These are phyloP conservation scores for Halotydeus destructor DNA, from an alignment of 1,140 invertebrate species.

Conservation along the genomic window DNA sequence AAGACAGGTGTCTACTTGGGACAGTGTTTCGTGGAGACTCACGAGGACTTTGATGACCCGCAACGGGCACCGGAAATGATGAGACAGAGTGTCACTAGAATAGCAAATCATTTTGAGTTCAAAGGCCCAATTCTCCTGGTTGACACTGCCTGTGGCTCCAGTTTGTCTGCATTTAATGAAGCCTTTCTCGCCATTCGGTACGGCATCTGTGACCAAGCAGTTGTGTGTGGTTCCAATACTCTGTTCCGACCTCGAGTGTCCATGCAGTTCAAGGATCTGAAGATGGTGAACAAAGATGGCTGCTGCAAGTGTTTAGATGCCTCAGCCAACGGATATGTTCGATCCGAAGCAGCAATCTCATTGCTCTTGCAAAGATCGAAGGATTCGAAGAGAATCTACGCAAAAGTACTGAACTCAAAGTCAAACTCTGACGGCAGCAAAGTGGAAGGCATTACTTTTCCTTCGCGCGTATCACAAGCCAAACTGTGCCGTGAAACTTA, in stretches of 20 bases:
- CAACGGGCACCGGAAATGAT: neutral
- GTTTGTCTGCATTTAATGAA: constrained; percentile 51
- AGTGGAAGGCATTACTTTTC: constrained; percentile 26
- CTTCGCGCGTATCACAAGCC: constrained; percentile 19
- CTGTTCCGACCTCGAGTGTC: constrained; percentile 56
- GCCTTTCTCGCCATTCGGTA: constrained; percentile 55
- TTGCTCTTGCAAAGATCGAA: constrained; percentile 55
- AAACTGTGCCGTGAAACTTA: constrained; percentile 24
- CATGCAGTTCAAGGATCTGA: constrained; percentile 67
- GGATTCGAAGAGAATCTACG: constrained; percentile 56
- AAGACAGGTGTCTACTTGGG: constrained; percentile 79
- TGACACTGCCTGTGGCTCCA: constrained; percentile 86
- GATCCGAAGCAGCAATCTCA: constrained; percentile 56
- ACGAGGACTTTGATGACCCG: constrained; percentile 42
- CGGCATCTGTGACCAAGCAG: constrained; percentile 70
- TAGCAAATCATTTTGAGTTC: constrained; percentile 49
- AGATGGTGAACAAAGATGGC: constrained; percentile 69
- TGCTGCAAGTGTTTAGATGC: constrained; percentile 81
- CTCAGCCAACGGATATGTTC: constrained; percentile 44
- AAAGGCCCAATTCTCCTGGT: constrained; percentile 65
- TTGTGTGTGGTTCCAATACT: constrained; percentile 64
- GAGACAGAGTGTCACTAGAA: neutral
- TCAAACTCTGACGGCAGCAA: constrained; percentile 36
- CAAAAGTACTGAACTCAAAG: constrained; percentile 42
- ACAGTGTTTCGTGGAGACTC: constrained; percentile 58